Percentiles rank a stretch among this genome's conserved stretches.
These are phyloP conservation scores for Mionectes olivaceus DNA, from an alignment of 2,797 vertebrate species.

Conservation along the genomic window DNA sequence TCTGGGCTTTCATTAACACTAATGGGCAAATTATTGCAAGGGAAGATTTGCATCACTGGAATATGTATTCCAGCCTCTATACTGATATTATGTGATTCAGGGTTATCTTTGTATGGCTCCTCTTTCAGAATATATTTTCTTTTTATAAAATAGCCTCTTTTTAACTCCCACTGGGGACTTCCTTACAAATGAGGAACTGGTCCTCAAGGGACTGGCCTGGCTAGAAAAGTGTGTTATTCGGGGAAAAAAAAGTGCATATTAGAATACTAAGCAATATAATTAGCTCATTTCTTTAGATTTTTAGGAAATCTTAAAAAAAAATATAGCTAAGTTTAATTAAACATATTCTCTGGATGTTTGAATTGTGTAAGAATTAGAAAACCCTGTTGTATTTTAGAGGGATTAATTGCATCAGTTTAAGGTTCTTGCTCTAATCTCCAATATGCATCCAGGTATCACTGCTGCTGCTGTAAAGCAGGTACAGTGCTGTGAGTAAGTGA, in stretches of 20 bases:
- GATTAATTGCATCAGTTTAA: conserved; percentile 36
- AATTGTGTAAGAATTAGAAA: conserved; percentile 50
- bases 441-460: not conserved
- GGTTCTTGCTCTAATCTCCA: not conserved
- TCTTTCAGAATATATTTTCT: conserved; percentile 59
- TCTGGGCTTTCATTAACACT: conserved; percentile 34
- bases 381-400: conserved; percentile 11
- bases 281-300: conserved; percentile 66
- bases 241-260: conserved; percentile 12
- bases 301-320: not conserved
- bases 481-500: not conserved
- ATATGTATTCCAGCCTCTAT: conserved; percentile 26
- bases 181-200: conserved; percentile 77
- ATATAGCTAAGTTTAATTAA: conserved; percentile 76
- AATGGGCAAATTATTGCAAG: conserved; percentile 44
- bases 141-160: conserved; percentile 59
- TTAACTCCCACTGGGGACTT: conserved; percentile 69
- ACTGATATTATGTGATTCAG: not conserved
- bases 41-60: conserved; percentile 36
- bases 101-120: conserved; percentile 44
- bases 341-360: conserved; percentile 72
- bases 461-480: not conserved
- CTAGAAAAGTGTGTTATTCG: conserved; percentile 74
- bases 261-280: conserved; percentile 75
- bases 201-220: conserved; percentile 73